These are phyloP conservation scores for Chaenodraco wilsoni DNA, from an alignment of 2,797 vertebrate species.

Conservation along the genomic window DNA sequence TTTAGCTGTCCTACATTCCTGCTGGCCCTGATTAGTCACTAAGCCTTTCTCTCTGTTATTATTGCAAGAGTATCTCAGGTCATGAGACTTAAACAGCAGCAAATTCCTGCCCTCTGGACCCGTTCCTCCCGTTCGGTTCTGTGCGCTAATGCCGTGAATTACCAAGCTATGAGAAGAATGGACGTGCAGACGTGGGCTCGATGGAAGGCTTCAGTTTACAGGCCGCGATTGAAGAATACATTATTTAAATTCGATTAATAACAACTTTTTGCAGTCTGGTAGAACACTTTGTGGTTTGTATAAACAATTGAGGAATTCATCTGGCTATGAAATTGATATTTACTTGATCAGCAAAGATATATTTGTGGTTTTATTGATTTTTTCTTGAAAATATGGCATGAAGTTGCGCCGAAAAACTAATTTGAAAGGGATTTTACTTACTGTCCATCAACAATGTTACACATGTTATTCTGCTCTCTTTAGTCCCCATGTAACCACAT, in stretches of 20 bases:
- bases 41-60: slow-evolving; percentile 67
- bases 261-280: slow-evolving; percentile 19
- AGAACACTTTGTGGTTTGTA: slow-evolving; percentile 29
- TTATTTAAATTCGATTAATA: slow-evolving; percentile 22
- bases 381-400: slow-evolving; percentile 12
- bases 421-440: background rate
- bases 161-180: slow-evolving; percentile 70
- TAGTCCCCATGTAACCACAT: background rate
- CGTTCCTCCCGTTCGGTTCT: slow-evolving; percentile 29
- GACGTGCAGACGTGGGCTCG: slow-evolving; percentile 36
- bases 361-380: slow-evolving; percentile 14
- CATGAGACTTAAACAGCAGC: slow-evolving; percentile 72
- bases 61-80: slow-evolving; percentile 71
- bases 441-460: background rate
- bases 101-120: slow-evolving; percentile 67
- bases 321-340: slow-evolving; percentile 1
- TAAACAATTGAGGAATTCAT: slow-evolving; percentile 16
- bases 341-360: slow-evolving; percentile 9
- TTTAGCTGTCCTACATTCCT: slow-evolving; percentile 51
- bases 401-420: slow-evolving; percentile 2
- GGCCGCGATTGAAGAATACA: slow-evolving; percentile 15
- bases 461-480: background rate
- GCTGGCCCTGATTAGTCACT: slow-evolving; percentile 51
- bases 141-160: slow-evolving; percentile 62
- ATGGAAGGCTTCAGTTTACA: slow-evolving; percentile 36